Percentiles rank a stretch among this genome's conserved stretches.
phyloP scores from a whole-genome alignment of 2,797 vertebrate species.

The Girardinus metallicus region DNA sequence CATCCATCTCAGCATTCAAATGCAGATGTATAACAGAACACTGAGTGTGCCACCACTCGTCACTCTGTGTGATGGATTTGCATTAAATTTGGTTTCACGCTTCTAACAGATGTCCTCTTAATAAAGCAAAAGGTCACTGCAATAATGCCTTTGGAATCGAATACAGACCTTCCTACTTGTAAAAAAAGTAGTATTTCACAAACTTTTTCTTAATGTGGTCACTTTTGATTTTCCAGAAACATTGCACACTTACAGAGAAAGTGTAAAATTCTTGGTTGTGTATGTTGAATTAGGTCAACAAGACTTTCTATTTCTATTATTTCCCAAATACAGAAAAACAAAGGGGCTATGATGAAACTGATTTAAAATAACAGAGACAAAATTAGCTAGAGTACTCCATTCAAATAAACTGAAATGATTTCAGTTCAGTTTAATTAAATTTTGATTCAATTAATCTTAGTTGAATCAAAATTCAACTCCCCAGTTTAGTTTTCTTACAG shows the following conservation, averaged over 20 bases:
- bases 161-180: neutral
- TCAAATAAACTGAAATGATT: neutral
- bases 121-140: constrained; percentile 47
- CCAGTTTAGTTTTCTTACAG: no score
- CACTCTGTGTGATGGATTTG: constrained; percentile 62
- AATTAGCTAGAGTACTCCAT: neutral
- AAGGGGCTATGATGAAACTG: neutral
- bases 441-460: neutral
- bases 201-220: neutral
- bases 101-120: constrained; percentile 30
- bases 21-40: constrained; percentile 53
- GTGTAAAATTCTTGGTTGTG: neutral
- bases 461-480: no score
- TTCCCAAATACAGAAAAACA: neutral
- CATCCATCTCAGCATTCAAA: constrained; percentile 59
- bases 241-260: neutral
- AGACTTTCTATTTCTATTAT: neutral
- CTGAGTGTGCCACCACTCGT: constrained; percentile 29
- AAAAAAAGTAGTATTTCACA: neutral
- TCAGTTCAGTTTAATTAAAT: neutral
- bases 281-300: neutral
- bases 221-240: neutral
- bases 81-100: constrained; percentile 74
- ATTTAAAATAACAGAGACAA: neutral
- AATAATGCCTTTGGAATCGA: neutral